A percentile compares a stretch with the other conserved stretches of the same genome.
These are phyloP conservation scores for Anorthoa munda DNA, from an alignment of 2,888 invertebrate species.

Conservation along the genomic window DNA sequence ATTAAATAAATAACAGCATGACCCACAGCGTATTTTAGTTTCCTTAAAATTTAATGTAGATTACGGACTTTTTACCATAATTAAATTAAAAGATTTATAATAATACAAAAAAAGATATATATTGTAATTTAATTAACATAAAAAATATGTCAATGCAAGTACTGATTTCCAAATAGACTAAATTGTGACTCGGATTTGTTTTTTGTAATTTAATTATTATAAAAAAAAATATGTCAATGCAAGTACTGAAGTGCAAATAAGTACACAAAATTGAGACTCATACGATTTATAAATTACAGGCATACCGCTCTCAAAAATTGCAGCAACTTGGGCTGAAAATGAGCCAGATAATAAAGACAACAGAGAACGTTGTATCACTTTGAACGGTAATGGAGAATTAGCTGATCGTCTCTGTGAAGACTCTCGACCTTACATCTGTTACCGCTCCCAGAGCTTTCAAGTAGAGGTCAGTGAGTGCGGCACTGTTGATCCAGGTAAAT, in stretches of 20 bases:
- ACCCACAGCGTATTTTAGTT: too few relatives aligned
- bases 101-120: too few relatives aligned
- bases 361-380: neutral
- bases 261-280: neutral
- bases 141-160: too few relatives aligned
- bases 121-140: too few relatives aligned
- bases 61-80: too few relatives aligned
- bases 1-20: too few relatives aligned
- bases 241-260: neutral
- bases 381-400: neutral
- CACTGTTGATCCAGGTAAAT: conserved; percentile 6
- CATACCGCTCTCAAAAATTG: neutral
- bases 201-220: too few relatives aligned
- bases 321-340: neutral
- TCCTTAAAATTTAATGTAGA: too few relatives aligned
- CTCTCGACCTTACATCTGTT: neutral
- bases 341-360: conserved; percentile 4
- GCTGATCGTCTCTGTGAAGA: neutral
- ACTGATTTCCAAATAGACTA: neutral
- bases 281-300: neutral
- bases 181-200: too few relatives aligned
- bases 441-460: neutral
- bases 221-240: too few relatives aligned
- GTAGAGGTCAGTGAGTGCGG: conserved; percentile 1
- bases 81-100: too few relatives aligned